Conservation (phyloP, 2,888 invertebrate genomes). For the Hydrotaea diabolus region DNA sequence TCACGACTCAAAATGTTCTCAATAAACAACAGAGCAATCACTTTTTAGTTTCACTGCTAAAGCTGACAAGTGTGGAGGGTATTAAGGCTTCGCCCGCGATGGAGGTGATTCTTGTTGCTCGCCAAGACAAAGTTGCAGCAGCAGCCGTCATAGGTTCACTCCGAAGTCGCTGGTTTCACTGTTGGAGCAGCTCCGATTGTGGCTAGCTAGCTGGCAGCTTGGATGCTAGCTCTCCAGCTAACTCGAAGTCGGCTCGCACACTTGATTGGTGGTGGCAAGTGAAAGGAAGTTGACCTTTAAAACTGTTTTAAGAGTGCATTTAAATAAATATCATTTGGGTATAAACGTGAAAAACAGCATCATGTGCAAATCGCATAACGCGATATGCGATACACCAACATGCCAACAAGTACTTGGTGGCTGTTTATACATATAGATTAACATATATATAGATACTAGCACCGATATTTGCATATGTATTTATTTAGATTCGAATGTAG, state of each 20-base stretch:
- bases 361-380: slow-evolving; percentile 22
- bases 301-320: slow-evolving; percentile 45
- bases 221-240: neutral
- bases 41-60: neutral
- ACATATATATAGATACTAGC: no score
- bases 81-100: neutral
- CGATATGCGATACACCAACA: neutral
- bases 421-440: no score
- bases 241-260: neutral
- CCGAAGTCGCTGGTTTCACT: neutral
- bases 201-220: neutral
- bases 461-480: neutral
- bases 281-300: slow-evolving; percentile 68
- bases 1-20: slow-evolving; percentile 9
- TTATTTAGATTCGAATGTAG: slow-evolving; percentile 7
- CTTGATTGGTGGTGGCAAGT: slow-evolving; percentile 45
- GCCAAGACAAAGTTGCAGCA: neutral
- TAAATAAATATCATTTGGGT: slow-evolving; percentile 28
- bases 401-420: neutral
- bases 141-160: neutral
- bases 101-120: slow-evolving; percentile 8
- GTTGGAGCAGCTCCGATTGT: neutral
- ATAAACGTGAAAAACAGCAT: slow-evolving; percentile 25
- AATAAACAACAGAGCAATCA: neutral
- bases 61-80: neutral